These are phyloP conservation scores for Plemyria rubiginata DNA, from an alignment of 2,888 invertebrate species.

Conservation along the genomic window DNA sequence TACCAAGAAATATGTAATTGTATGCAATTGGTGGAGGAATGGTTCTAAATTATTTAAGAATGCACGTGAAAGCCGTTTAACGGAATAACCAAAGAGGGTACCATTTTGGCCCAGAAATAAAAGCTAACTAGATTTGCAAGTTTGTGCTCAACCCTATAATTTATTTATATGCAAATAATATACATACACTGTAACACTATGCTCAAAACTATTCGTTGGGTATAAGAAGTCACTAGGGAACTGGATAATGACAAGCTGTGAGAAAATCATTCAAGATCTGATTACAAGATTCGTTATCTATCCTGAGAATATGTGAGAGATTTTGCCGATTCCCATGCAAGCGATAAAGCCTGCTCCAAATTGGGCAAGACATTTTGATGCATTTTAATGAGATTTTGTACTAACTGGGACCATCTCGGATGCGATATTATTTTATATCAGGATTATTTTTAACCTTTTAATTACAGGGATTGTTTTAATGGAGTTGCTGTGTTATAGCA, in stretches of 20 bases:
- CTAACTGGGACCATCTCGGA: not conserved
- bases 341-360: conserved; percentile 22
- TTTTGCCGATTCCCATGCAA: conserved; percentile 27
- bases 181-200: not conserved
- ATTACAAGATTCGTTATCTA: conserved; percentile 28
- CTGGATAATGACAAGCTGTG: conserved; percentile 23
- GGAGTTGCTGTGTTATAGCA: no score
- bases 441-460: no score
- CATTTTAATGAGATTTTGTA: not conserved
- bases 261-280: conserved; percentile 23
- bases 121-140: no score
- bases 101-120: no score
- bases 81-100: no score
- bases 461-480: no score
- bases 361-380: conserved; percentile 13
- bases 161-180: no score
- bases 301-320: conserved; percentile 25
- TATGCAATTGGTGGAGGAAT: conserved; percentile 15
- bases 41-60: conserved; percentile 21
- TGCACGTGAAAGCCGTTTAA: conserved; percentile 2
- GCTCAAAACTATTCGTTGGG: not conserved
- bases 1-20: conserved; percentile 41
- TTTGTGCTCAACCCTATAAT: no score
- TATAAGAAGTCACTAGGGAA: conserved; percentile 15
- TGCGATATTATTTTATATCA: no score